Conservation (phyloP, 2,797 vertebrate genomes). For the Pseudochromis fuscus region DNA sequence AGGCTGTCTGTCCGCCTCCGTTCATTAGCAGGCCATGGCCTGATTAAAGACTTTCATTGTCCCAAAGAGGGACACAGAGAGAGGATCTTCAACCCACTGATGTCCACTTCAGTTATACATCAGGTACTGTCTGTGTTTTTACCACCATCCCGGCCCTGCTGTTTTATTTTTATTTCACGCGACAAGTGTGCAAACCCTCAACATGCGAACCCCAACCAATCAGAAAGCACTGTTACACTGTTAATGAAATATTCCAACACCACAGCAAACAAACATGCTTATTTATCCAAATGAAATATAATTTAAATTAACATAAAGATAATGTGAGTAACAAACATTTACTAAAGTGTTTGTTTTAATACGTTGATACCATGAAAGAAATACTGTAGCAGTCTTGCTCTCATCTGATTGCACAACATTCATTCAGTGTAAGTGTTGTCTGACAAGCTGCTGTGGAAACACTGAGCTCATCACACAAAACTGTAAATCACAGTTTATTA, state of each 20-base stretch:
- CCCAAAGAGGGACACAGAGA: slow-evolving; percentile 45
- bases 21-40: slow-evolving; percentile 84
- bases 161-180: slow-evolving; percentile 20
- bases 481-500: slow-evolving; percentile 48
- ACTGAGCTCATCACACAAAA: slow-evolving; percentile 45
- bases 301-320: too few relatives aligned
- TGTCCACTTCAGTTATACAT: slow-evolving; percentile 51
- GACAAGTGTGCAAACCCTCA: slow-evolving; percentile 28
- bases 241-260: slow-evolving; percentile 6
- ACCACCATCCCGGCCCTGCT: background rate
- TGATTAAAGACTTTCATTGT: slow-evolving; percentile 85
- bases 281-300: too few relatives aligned
- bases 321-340: background rate
- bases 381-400: slow-evolving; percentile 15
- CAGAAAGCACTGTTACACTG: background rate
- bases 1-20: slow-evolving; percentile 78
- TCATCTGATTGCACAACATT: slow-evolving; percentile 36
- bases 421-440: slow-evolving; percentile 36
- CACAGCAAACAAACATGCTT: too few relatives aligned
- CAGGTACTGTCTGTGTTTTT: slow-evolving; percentile 41
- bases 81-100: slow-evolving; percentile 49
- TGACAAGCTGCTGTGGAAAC: slow-evolving; percentile 45
- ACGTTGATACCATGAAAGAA: slow-evolving; percentile 14
- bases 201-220: slow-evolving; percentile 19
- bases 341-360: too few relatives aligned